These are phyloP conservation scores for Bubalus kerabau DNA, from an alignment of 2,113 vertebrate species.

Conservation along the genomic window DNA sequence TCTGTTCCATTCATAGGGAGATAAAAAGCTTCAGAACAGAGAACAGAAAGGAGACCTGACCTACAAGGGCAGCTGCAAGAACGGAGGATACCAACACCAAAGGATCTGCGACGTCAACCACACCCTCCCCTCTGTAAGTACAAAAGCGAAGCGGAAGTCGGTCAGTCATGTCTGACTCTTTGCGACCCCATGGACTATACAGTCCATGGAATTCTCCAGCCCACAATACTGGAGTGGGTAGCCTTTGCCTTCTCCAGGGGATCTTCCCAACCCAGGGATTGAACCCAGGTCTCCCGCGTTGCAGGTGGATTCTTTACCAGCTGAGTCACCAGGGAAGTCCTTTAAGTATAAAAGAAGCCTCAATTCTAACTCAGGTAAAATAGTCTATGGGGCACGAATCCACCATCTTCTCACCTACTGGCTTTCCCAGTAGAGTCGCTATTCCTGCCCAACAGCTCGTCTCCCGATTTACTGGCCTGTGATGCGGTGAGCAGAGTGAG, in stretches of 20 bases:
- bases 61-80: background rate
- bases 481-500: accelerated
- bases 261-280: background rate
- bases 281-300: background rate
- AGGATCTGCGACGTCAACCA: accelerated
- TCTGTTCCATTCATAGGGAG: background rate
- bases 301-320: background rate
- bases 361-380: background rate
- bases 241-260: background rate
- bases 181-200: background rate
- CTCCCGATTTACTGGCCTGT: background rate
- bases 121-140: background rate
- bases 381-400: background rate
- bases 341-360: background rate
- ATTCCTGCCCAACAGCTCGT: background rate
- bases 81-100: accelerated
- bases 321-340: background rate
- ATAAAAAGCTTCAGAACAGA: background rate
- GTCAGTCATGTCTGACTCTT: too few species aligned
- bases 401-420: background rate
- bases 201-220: background rate
- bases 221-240: background rate
- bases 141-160: accelerated
- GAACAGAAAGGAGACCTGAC: background rate
- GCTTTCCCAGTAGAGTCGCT: accelerated